Evolutionary conservation across 2,797 vertebrate genomes (phyloP).

Genomic region (Acestrorhynchus altus): DNA sequence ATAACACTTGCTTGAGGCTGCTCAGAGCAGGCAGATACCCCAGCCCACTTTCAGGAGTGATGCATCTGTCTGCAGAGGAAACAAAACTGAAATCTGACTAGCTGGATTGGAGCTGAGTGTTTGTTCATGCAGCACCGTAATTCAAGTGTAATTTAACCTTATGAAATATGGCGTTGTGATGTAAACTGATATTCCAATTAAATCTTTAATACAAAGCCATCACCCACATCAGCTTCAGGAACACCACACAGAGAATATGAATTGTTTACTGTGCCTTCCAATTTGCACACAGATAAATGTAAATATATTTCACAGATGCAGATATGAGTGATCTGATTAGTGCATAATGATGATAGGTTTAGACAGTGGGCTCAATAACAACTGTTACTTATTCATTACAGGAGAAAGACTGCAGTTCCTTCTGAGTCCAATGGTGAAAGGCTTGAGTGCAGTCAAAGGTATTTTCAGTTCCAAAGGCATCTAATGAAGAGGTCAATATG

Average conservation of each 20-base stretch:
- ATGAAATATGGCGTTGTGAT: slow-evolving; percentile 17
- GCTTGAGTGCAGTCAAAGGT: neutral
- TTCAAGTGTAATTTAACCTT: slow-evolving; percentile 39
- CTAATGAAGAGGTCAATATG: slow-evolving; percentile 14
- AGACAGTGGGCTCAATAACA: neutral
- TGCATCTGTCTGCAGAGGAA: slow-evolving; percentile 32
- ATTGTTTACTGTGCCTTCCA: slow-evolving; percentile 22
- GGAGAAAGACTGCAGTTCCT: neutral
- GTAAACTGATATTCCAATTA: slow-evolving; percentile 52
- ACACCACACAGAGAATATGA: slow-evolving; percentile 10
- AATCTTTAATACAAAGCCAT: slow-evolving; percentile 28
- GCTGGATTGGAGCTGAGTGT: slow-evolving; percentile 49
- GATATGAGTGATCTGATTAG: slow-evolving; percentile 11
- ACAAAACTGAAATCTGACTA: slow-evolving; percentile 48
- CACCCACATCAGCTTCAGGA: neutral
- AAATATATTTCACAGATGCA: slow-evolving; percentile 1
- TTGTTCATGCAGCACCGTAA: slow-evolving; percentile 28
- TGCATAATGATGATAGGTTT: neutral
- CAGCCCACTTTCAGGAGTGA: slow-evolving; percentile 43
- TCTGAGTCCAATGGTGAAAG: neutral
- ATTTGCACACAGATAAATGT: slow-evolving; percentile 17
- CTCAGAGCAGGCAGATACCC: slow-evolving; percentile 41
- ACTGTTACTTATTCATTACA: neutral
- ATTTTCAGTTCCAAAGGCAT: neutral
- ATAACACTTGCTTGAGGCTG: slow-evolving; percentile 57